Base-by-base conservation (phyloP, 1,140 invertebrate species). In the Drosophila busckii region DNA sequence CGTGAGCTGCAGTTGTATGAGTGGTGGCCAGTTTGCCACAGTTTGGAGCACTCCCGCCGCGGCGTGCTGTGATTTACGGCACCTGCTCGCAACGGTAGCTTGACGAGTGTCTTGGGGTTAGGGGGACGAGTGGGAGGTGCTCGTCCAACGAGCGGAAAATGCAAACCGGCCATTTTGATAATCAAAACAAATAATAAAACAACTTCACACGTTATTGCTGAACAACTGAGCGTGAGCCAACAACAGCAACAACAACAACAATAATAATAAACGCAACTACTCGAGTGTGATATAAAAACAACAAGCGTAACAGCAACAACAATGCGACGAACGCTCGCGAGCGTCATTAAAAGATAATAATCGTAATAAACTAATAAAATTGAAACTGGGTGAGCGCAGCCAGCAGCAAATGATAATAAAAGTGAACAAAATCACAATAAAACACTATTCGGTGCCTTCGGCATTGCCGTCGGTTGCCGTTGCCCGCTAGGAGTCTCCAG, bases 111-210 rank as follows among this genome's bases (percentile, higher is more conserved):
- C n/a, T 26, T 10, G 9, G 6, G 12, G n/a, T 2, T 17, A 16
- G 37, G 28, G 42, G 26, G 17, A 31, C 52, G 34, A 20, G 17
- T 34, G 23, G 67, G 59, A 54, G 56, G 48, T 62, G 48, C 49
- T 59, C 66, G 52, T 34, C 61, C 70, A 83, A 76, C 76, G 42
- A 76, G 58, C 78, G 75, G 75, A 83, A 83, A 83, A 68, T 83
- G 70, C 69, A 76, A 83, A 71, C 75, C 42, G 65, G 55, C 50
- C 58, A 69, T 80, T 85, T 85, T 85, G 66, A 85, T 82, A 76
- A 85, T 85, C 82, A 85, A 82, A 85, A 85, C 82, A 85, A 85
- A 85, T 82, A 85, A 85, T 85, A 85, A 85, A 85, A 85, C 75
- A 82, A 60, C 69, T 82, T 82, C 75, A 70, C 76, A 82, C 76